Evolutionary conservation across 2,888 invertebrate species (phyloP).

Genomic region (Abrostola triplasia): DNA sequence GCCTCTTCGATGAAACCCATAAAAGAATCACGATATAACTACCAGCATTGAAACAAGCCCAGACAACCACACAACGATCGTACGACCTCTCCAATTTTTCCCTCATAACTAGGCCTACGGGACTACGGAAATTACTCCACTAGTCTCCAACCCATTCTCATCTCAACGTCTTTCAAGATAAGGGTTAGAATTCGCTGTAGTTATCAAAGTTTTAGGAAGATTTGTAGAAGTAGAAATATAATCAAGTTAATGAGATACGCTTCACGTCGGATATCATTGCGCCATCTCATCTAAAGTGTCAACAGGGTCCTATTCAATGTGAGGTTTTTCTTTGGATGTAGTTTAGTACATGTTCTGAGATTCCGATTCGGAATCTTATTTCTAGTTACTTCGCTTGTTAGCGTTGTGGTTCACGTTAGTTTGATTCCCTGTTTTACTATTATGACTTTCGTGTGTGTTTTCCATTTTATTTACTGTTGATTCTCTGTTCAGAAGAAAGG

Average conservation of each 20-base stretch:
- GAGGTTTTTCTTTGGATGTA: conserved; percentile 29
- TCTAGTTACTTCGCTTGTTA: no score
- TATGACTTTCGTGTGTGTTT: no score
- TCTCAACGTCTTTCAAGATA: conserved; percentile 16
- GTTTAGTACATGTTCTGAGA: conserved; percentile 20
- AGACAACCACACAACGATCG: conserved; percentile 59
- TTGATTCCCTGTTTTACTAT: no score
- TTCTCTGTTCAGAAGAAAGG: no score
- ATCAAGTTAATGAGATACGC: conserved; percentile 74
- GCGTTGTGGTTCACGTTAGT: no score
- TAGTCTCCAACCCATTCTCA: conserved; percentile 32
- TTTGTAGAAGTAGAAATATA: conserved; percentile 67
- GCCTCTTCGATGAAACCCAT: conserved; percentile 15
- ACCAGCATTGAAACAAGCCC: conserved; percentile 50
- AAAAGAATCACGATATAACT: conserved; percentile 50
- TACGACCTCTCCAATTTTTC: conserved; percentile 65
- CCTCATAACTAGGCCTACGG: conserved; percentile 63
- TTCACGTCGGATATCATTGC: conserved; percentile 56
- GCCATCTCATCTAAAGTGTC: conserved; percentile 60
- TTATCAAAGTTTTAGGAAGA: conserved; percentile 28
- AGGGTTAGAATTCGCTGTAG: conserved; percentile 19
- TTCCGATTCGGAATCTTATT: neutral
- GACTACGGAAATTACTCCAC: conserved; percentile 57
- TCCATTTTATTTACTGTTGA: no score
- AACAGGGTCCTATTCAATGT: conserved; percentile 54